phyloP scores from a whole-genome alignment of 2,797 vertebrate species.

The Nannoperca obscura region DNA sequence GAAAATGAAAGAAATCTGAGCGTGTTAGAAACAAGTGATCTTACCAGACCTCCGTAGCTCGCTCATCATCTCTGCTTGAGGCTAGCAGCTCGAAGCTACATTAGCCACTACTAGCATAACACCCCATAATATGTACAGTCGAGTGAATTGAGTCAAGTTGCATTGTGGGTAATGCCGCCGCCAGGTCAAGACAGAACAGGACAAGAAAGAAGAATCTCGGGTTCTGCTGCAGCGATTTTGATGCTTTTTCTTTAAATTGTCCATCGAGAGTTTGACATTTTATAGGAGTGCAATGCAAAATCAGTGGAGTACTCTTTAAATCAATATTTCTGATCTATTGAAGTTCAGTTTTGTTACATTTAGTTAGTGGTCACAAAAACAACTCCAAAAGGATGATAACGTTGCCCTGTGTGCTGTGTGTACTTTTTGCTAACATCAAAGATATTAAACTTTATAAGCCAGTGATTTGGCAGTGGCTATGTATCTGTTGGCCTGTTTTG shows the following conservation, averaged over 20 bases:
- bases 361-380: neutral
- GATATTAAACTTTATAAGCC: neutral
- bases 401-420: neutral
- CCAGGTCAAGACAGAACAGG: no score
- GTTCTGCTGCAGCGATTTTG: no score
- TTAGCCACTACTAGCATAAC: neutral
- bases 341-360: no score
- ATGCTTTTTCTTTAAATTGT: no score
- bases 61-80: no score
- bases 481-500: neutral
- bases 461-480: neutral
- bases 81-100: neutral
- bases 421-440: neutral
- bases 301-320: no score
- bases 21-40: neutral
- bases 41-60: neutral
- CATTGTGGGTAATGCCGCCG: no score
- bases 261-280: no score
- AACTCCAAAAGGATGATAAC: neutral
- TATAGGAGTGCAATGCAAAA: no score
- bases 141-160: no score
- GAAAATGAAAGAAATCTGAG: neutral
- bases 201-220: no score
- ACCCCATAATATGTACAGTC: neutral
- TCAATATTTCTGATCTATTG: no score